Evolutionary conservation across 2,888 invertebrate genomes (phyloP).

Genomic region (Ectemnius continuus): DNA sequence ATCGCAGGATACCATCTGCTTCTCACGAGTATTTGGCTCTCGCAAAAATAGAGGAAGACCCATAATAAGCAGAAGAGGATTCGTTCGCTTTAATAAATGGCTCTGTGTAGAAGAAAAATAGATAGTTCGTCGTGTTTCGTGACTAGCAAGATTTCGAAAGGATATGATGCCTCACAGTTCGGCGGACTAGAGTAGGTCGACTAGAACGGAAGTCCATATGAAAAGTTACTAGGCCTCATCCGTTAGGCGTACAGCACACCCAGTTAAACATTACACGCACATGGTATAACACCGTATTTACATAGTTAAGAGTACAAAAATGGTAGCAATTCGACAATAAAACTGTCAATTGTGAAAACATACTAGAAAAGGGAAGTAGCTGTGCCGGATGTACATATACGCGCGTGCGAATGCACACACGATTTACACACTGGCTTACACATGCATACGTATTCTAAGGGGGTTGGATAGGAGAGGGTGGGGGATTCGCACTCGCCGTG

Average conservation of each 20-base stretch:
- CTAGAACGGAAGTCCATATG: conserved; percentile 31
- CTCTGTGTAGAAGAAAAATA: too few relatives aligned
- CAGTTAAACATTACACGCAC: conserved; percentile 8
- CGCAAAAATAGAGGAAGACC: too few relatives aligned
- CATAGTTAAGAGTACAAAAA: conserved; percentile 46
- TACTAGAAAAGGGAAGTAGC: conserved; percentile 58
- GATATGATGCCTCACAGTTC: too few relatives aligned
- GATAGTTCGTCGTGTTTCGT: too few relatives aligned
- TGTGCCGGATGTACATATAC: conserved; percentile 39
- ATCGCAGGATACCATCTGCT: too few relatives aligned
- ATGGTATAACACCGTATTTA: conserved; percentile 33
- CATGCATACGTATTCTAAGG: conserved; percentile 18
- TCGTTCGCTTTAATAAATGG: too few relatives aligned
- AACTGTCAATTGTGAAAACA: conserved; percentile 44
- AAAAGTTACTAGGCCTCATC: conserved; percentile 23
- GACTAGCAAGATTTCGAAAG: too few relatives aligned
- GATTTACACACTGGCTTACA: conserved; percentile 24
- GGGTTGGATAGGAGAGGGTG: not conserved
- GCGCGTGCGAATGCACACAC: conserved; percentile 30
- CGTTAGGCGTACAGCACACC: not conserved
- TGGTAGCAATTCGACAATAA: conserved; percentile 42
- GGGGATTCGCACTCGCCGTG: conserved; percentile 40
- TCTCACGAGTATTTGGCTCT: too few relatives aligned
- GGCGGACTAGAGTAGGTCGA: not conserved
- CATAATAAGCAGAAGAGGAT: too few relatives aligned